phyloP scores from a whole-genome alignment of 1,140 invertebrate genomes.

The Achatina immaculata region DNA sequence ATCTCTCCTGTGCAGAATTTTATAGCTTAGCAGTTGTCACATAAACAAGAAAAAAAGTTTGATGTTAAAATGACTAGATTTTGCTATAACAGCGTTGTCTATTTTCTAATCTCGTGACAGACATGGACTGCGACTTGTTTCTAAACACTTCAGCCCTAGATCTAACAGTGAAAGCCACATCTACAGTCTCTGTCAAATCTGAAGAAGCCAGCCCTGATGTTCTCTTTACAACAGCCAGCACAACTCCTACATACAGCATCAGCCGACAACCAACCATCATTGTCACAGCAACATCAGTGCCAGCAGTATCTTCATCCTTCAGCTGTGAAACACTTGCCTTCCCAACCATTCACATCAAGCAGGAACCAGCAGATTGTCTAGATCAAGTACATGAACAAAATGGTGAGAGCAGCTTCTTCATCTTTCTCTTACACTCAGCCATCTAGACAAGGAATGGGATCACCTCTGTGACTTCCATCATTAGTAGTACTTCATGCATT shows the following conservation, averaged over 20 bases:
- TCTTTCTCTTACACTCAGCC: neutral
- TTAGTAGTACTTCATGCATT: no score
- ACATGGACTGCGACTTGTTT: constrained; percentile 61
- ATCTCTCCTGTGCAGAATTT: no score
- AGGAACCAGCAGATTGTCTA: constrained; percentile 43
- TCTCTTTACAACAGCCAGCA: constrained; percentile 7
- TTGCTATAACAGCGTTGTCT: no score
- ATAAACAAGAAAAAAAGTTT: no score
- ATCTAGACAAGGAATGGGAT: neutral
- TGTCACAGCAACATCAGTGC: constrained; percentile 49
- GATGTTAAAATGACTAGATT: no score
- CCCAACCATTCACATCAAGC: constrained; percentile 47
- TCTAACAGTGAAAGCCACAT: constrained; percentile 46
- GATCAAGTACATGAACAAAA: constrained; percentile 55
- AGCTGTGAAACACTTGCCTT: constrained; percentile 25
- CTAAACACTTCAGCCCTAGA: constrained; percentile 49
- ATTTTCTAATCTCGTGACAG: no score
- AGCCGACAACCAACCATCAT: constrained; percentile 57
- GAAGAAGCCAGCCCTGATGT: constrained; percentile 25
- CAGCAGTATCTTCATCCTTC: constrained; percentile 31
- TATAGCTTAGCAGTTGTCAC: no score
- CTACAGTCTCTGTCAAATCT: neutral
- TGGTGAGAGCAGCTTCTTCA: constrained; percentile 24
- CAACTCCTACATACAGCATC: constrained; percentile 36
- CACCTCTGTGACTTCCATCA: no score